Percentiles rank a stretch among this genome's conserved stretches.
These are phyloP conservation scores for Zoanthus gigantus DNA, from an alignment of 92 coral and sea anemone species.

Conservation along the genomic window DNA sequence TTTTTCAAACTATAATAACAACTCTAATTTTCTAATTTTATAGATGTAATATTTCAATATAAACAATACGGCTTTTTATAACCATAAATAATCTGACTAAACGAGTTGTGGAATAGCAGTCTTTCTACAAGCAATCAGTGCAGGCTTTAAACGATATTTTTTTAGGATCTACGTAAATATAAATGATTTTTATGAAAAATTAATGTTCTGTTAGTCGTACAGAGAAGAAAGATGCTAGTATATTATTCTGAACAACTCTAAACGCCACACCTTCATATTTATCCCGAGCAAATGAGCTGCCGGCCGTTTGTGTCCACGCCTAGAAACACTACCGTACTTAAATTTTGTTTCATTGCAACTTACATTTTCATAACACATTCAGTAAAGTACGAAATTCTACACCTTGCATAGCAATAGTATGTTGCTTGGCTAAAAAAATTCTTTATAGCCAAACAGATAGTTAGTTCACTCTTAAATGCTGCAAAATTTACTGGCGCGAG, in stretches of 20 bases:
- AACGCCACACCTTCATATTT: conserved; percentile 60
- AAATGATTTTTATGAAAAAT: conserved; percentile 72
- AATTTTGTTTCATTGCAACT: conserved; percentile 59
- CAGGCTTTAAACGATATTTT: conserved; percentile 15
- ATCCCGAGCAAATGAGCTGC: conserved; percentile 68
- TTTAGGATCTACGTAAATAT: conserved; percentile 61
- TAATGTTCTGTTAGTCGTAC: conserved; percentile 58
- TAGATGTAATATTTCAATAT: conserved; percentile 40
- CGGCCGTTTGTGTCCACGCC: conserved; percentile 50
- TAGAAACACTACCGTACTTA: conserved; percentile 35
- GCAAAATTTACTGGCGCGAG: conserved; percentile 25
- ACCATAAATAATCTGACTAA: conserved; percentile 29
- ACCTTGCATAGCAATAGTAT: conserved; percentile 6
- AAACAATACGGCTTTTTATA: conserved; percentile 20
- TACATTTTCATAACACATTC: conserved; percentile 12
- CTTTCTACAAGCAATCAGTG: not conserved
- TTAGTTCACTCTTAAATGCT: not conserved
- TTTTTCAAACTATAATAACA: conserved; percentile 27
- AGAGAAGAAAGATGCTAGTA: conserved; percentile 56
- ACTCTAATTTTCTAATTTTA: conserved; percentile 42
- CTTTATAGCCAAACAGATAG: conserved; percentile 15
- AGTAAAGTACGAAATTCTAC: conserved; percentile 42
- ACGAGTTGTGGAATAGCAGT: conserved; percentile 18
- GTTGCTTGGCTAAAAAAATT: not conserved
- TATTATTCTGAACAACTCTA: conserved; percentile 58